phyloP scores from a whole-genome alignment of 1,140 invertebrate species.

The Drosophila nannoptera region DNA sequence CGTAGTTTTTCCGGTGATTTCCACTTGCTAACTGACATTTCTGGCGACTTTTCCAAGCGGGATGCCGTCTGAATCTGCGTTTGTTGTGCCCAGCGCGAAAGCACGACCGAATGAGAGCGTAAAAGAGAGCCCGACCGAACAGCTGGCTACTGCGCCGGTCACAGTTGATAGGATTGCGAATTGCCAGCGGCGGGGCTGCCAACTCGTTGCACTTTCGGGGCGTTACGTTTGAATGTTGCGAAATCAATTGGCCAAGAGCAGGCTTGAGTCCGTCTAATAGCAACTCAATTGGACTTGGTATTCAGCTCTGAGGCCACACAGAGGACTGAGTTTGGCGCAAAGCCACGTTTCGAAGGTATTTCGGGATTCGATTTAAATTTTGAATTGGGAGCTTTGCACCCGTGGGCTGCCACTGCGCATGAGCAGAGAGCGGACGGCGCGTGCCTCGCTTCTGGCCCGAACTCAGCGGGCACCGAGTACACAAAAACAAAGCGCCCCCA shows the following conservation, averaged over 20 bases:
- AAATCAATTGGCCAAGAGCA: background rate
- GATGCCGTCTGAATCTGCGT: conserved; percentile 49
- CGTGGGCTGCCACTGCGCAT: conserved; percentile 33
- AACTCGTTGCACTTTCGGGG: conserved; percentile 11
- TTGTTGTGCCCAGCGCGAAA: conserved; percentile 42
- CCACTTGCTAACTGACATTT: conserved; percentile 72
- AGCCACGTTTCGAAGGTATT: no score
- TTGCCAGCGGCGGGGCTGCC: conserved; percentile 27
- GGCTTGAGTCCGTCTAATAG: no score
- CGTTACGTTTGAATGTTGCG: conserved; percentile 36
- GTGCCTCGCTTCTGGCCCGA: background rate
- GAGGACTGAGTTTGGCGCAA: no score
- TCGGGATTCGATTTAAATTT: background rate
- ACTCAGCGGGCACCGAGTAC: conserved; percentile 26
- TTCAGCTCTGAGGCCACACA: no score
- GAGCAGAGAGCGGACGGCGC: conserved; percentile 8
- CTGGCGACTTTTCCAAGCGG: conserved; percentile 67
- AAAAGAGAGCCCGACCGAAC: conserved; percentile 11
- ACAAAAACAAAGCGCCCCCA: conserved; percentile 51
- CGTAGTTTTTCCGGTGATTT: conserved; percentile 76
- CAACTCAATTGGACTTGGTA: no score
- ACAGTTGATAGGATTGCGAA: conserved; percentile 32
- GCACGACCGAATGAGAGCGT: conserved; percentile 12
- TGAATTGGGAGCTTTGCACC: conserved; percentile 1
- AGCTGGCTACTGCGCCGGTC: conserved; percentile 45